A percentile compares a stretch with the other conserved stretches of the same genome.
Conservation (phyloP, 2,113 vertebrate genomes). For the Setophaga kirtlandii region DNA sequence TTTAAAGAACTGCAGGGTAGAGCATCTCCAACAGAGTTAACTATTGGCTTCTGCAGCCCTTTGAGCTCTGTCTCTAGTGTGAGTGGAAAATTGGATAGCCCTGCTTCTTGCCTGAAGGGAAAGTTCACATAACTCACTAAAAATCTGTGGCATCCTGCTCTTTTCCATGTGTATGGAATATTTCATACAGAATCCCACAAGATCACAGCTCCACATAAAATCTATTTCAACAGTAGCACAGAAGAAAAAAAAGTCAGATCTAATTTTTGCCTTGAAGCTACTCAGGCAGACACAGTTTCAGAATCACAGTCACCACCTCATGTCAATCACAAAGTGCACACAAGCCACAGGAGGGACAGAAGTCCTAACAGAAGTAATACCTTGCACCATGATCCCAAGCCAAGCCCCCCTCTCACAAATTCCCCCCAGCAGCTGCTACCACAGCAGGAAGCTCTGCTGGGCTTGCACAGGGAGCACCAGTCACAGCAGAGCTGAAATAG, state of each 20-base stretch:
- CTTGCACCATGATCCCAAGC: not conserved
- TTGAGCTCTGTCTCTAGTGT: not conserved
- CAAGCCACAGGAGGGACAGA: not conserved
- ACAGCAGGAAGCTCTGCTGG: not conserved
- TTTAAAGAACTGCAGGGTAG: slow-evolving; percentile 4
- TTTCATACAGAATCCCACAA: not conserved
- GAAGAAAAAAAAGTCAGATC: not conserved
- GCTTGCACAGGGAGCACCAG: not conserved
- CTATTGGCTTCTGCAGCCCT: not conserved
- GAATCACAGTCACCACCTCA: not conserved
- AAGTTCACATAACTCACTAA: not conserved
- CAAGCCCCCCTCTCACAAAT: not conserved
- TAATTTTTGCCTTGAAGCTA: not conserved
- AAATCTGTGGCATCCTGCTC: not conserved
- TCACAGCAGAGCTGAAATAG: not conserved
- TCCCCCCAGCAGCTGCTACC: not conserved
- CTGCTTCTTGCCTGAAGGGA: not conserved
- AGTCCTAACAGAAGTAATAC: not conserved
- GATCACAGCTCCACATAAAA: not conserved
- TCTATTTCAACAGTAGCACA: fast-evolving
- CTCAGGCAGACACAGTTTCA: not conserved
- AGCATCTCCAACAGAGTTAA: not conserved
- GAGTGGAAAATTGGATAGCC: slow-evolving; percentile 9
- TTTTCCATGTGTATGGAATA: not conserved
- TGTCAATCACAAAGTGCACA: not conserved